Base-by-base conservation (phyloP, 2,797 vertebrate species). In the Sciurus carolinensis region DNA sequence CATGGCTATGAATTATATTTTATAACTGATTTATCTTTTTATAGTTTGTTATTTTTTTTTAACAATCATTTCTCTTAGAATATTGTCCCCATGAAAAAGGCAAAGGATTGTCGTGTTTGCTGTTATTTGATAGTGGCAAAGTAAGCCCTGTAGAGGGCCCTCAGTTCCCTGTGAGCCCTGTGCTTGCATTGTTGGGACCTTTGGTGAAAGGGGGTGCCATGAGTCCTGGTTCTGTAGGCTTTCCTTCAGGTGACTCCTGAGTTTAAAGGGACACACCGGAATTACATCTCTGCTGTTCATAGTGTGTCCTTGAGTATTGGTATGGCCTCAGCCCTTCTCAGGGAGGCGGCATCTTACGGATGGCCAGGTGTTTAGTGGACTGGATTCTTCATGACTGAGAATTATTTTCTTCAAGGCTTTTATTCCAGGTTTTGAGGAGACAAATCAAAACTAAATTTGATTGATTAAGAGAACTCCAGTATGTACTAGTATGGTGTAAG, bases 31-130 rank as follows among this genome's bases (percentile, higher is more conserved):
- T 80, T 64, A 54, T 71, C 42, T 90, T 59, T 81, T 62, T 20
- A 82, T 62, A 62, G 24, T 59, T 59, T 24, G 24, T 39, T 39
- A 39, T 39, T 50, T 90, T 52, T 52, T 59, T 80, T 67, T 33
- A 86, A 42, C 93, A 30, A 57, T 47, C 62, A 82, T 13, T 22
- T 91, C 20, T 13, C 5, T 95, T 91, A 47, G 30, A 82, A 3
- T 93, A 17, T 82, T 79, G 1, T 90, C 14, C 39, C n/a, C 28
- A 9, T 93, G 54, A 97, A 90, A 97, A 97, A 84, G 79, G 39
- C 44, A 90, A 79, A 92, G 44, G 76, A 67, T 94, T 95, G 44
- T 67, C n/a, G 20, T 54, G 30, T 79, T 94, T 94, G 52, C 50
- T 93, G 1, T 94, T 84, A 62, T 1, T 62, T 85, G 50, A 4